phyloP scores from a whole-genome alignment of 1,140 invertebrate species.

The Lethrus apterus region DNA sequence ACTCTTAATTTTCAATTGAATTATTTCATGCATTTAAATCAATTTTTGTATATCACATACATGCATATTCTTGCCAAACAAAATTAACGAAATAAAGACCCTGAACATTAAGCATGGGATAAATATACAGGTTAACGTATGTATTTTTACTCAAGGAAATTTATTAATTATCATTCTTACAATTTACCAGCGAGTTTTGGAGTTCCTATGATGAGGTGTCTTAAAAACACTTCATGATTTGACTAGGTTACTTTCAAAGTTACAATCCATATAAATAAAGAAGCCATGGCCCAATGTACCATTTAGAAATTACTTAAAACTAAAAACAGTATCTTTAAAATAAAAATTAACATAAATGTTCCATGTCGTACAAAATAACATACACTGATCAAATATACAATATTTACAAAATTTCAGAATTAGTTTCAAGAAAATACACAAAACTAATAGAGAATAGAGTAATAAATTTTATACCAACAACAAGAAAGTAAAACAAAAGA shows the following conservation, averaged over 20 bases:
- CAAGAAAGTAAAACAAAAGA: conserved; percentile 12
- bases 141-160: conserved; percentile 19
- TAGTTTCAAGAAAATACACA: conserved; percentile 21
- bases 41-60: too few relatives aligned
- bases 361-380: conserved; percentile 20
- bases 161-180: conserved; percentile 38
- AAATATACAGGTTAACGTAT: conserved; percentile 24
- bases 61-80: conserved; percentile 23
- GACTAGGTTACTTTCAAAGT: conserved; percentile 40
- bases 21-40: too few relatives aligned
- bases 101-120: conserved; percentile 20
- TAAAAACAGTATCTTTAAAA: too few relatives aligned
- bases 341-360: too few relatives aligned
- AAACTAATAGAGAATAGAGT: conserved; percentile 19
- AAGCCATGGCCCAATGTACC: conserved; percentile 29
- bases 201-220: conserved; percentile 40
- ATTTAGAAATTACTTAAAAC: too few relatives aligned
- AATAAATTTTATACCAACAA: conserved; percentile 22
- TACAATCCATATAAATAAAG: conserved; percentile 31
- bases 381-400: conserved; percentile 39
- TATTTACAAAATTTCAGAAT: conserved; percentile 33
- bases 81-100: conserved; percentile 20
- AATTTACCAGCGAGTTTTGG: conserved; percentile 44
- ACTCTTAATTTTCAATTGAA: too few relatives aligned
- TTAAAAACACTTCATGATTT: conserved; percentile 27